Base-by-base conservation (phyloP, 2,888 invertebrate genomes). In the Coleophora deauratella region DNA sequence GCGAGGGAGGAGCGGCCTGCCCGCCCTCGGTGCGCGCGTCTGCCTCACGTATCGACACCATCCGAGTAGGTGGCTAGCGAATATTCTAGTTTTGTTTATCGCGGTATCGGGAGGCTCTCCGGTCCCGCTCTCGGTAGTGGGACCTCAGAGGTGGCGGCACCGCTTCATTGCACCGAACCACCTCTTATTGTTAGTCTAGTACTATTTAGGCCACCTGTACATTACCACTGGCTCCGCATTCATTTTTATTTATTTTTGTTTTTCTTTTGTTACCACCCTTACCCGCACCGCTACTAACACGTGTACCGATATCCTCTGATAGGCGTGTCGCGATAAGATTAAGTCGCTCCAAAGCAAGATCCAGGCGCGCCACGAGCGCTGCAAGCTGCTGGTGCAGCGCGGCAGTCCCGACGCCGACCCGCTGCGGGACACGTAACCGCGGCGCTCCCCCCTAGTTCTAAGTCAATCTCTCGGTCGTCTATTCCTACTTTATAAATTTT, bases 271-370 rank as follows among this genome's bases (percentile, higher is more conserved):
- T 76, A 67, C 71, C 68, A 50, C 62, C 72, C 70, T 62, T 64
- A 62, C 63, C 67, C 59, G 59, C 64, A 61, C 61, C 65, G 60
- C 65, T 65, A 77, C 80, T 78, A 80, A 81, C 78, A 61, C 59
- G 58, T 66, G 63, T 57, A 62, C 55, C 66, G 74, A 75, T 86
- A 82, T 87, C 87, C 76, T 74, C 74, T 72, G 70, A 57, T 85
- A 96, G 95, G 91, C 91, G 77, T 93, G 90, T 88, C 92, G 93
- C 76, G 95, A 96, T 85, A 91, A 90, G 84, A 91, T 95, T 66
- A 93, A 93, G 77, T 90, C 91, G 74, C 90, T 96, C 71, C 94
- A 95, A 82, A 92, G 91, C 86, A 94, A 94, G 89, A 93, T 96
- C 69, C 90, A 91, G 68, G 92, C 94, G 84, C 92, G 94, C 58